Percentiles rank a stretch among this genome's conserved stretches.
Conservation (phyloP, 2,888 invertebrate species). For the Neoaliturus tenellus region DNA sequence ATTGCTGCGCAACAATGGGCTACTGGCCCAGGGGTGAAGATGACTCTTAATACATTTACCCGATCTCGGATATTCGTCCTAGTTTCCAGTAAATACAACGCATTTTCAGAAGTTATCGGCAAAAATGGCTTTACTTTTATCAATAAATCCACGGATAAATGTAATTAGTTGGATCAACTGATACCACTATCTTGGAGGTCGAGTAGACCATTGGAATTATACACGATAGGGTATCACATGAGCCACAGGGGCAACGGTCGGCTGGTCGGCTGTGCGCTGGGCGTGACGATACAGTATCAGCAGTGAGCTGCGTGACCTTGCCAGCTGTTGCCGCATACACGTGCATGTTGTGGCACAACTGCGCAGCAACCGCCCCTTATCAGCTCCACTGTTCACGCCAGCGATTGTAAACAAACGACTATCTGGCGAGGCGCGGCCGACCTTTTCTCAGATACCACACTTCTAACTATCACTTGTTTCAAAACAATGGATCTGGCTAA, state of each 20-base stretch:
- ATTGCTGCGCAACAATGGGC: too few relatives aligned
- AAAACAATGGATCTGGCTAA: not conserved
- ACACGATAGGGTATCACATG: too few relatives aligned
- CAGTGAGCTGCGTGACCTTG: constrained; percentile 6
- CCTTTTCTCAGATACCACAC: too few relatives aligned
- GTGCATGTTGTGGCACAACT: not conserved
- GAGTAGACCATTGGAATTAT: too few relatives aligned
- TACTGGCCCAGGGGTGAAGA: too few relatives aligned
- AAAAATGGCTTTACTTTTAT: not conserved
- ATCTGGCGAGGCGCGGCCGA: too few relatives aligned
- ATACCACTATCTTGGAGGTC: not conserved
- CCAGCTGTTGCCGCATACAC: not conserved
- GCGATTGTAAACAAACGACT: not conserved
- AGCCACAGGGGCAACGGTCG: too few relatives aligned
- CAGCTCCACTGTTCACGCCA: not conserved
- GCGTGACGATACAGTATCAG: constrained; percentile 11
- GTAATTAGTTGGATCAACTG: not conserved
- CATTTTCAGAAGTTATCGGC: not conserved
- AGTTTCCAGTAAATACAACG: too few relatives aligned
- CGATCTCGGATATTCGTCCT: too few relatives aligned
- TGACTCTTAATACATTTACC: too few relatives aligned
- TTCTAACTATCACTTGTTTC: too few relatives aligned
- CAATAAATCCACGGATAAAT: not conserved
- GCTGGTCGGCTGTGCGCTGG: not conserved
- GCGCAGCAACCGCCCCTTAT: not conserved